Evolutionary conservation across 2,113 vertebrate species (phyloP).

Genomic region (Carettochelys insculpta): DNA sequence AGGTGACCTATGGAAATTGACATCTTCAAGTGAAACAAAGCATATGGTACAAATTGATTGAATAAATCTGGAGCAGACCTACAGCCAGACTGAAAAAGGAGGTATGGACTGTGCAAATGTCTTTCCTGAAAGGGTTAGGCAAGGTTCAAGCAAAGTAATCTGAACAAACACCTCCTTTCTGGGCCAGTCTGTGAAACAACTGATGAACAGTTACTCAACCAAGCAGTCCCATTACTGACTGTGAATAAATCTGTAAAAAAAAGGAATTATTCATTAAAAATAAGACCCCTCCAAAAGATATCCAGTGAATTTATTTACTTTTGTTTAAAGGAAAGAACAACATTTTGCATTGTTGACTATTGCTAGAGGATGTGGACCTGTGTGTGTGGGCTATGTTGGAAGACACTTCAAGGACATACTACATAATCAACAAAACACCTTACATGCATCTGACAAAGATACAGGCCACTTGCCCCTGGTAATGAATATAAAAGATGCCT

Average conservation of each 20-base stretch:
- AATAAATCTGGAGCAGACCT: background rate
- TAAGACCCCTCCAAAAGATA: background rate
- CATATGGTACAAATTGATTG: slow-evolving; percentile 7
- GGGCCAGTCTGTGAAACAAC: background rate
- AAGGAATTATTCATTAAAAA: background rate
- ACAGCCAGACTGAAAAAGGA: background rate
- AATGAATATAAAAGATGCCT: background rate
- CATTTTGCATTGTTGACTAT: background rate
- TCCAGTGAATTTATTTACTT: background rate
- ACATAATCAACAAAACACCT: background rate
- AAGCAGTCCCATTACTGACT: background rate
- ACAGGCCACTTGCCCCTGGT: background rate
- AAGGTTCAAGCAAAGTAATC: background rate
- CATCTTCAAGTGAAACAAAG: slow-evolving; percentile 26
- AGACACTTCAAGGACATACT: slow-evolving; percentile 25
- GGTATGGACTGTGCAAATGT: background rate
- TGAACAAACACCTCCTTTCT: slow-evolving; percentile 15
- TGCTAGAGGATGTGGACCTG: background rate
- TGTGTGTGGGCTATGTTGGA: background rate
- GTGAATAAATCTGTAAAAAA: background rate
- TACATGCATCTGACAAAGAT: background rate
- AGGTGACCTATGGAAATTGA: slow-evolving; percentile 51
- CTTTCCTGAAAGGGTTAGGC: background rate
- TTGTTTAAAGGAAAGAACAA: background rate
- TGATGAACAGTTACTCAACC: background rate